phyloP scores from a whole-genome alignment of 1,140 invertebrate genomes.

The Oedothorax gibbosus region DNA sequence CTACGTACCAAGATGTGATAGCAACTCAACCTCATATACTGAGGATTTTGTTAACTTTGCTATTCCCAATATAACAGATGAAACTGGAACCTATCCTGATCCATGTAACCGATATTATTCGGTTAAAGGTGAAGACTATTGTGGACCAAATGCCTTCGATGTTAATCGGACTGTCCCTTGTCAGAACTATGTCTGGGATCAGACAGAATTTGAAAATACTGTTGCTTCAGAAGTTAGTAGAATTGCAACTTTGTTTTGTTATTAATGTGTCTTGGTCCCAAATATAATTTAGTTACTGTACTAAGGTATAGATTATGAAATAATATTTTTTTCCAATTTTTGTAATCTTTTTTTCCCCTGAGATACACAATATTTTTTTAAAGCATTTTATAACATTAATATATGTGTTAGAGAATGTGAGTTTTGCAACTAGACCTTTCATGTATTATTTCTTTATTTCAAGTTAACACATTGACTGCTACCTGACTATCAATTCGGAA shows the following conservation, averaged over 20 bases:
- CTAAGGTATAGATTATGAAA: too few relatives aligned
- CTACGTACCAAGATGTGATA: conserved; percentile 52
- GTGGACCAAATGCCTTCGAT: conserved; percentile 23
- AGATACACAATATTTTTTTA: too few relatives aligned
- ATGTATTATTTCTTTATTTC: too few relatives aligned
- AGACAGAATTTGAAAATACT: conserved; percentile 48
- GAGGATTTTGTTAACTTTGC: conserved; percentile 49
- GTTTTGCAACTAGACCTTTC: too few relatives aligned
- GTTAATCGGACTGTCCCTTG: conserved; percentile 37
- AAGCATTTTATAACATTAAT: too few relatives aligned
- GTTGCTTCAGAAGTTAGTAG: conserved; percentile 48
- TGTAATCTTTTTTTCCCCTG: too few relatives aligned
- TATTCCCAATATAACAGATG: conserved; percentile 49
- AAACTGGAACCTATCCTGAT: background rate
- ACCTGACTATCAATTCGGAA: too few relatives aligned
- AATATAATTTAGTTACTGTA: too few relatives aligned
- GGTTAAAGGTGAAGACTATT: conserved; percentile 14
- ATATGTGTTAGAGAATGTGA: too few relatives aligned
- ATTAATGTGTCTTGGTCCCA: too few relatives aligned
- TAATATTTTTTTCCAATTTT: background rate
- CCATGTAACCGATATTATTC: conserved; percentile 23
- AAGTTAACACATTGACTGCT: too few relatives aligned
- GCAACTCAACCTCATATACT: background rate
- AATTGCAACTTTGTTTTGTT: background rate
- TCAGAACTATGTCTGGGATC: conserved; percentile 32